Percentiles rank a stretch among this genome's conserved stretches.
phyloP scores from a whole-genome alignment of 2,797 vertebrate genomes.

The Natrix natrix region DNA sequence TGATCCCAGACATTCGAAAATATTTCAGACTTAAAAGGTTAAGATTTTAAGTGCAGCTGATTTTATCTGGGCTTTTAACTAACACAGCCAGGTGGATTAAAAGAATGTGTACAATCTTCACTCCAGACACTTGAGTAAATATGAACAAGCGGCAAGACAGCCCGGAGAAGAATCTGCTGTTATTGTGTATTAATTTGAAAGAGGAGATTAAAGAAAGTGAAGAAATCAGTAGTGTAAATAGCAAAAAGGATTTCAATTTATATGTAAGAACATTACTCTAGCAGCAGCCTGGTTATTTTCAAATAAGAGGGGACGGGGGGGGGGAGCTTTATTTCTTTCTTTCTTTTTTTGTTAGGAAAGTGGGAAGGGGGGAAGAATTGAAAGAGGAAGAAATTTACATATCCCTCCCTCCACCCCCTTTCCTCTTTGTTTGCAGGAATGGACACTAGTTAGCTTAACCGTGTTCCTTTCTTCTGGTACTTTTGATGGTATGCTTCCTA shows the following conservation, averaged over 20 bases:
- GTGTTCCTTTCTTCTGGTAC: not conserved
- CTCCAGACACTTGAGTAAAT: conserved; percentile 88
- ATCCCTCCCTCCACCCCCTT: conserved; percentile 53
- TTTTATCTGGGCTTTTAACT: conserved; percentile 86
- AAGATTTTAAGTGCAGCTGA: conserved; percentile 85
- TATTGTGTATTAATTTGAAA: conserved; percentile 93
- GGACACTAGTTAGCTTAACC: conserved; percentile 55
- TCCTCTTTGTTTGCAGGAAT: conserved; percentile 72
- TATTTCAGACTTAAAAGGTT: conserved; percentile 84
- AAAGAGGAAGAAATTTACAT: conserved; percentile 70
- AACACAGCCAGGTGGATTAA: conserved; percentile 89
- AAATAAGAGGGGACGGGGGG: conserved; percentile 54
- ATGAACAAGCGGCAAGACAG: conserved; percentile 78
- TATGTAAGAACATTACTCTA: conserved; percentile 75
- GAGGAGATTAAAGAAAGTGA: conserved; percentile 86
- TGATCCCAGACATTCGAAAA: conserved; percentile 80
- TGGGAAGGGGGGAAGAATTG: not conserved
- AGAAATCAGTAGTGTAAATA: conserved; percentile 88
- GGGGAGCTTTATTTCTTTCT: conserved; percentile 48
- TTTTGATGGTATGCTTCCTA: conserved; percentile 16
- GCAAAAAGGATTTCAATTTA: conserved; percentile 81
- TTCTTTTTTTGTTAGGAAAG: not conserved
- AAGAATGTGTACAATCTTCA: conserved; percentile 85
- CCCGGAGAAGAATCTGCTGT: conserved; percentile 82
- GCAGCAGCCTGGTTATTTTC: conserved; percentile 64